Percentiles rank a stretch among this genome's conserved stretches.
Evolutionary conservation across 2,113 vertebrate species (phyloP).

Genomic region (Carollia perspicillata): DNA sequence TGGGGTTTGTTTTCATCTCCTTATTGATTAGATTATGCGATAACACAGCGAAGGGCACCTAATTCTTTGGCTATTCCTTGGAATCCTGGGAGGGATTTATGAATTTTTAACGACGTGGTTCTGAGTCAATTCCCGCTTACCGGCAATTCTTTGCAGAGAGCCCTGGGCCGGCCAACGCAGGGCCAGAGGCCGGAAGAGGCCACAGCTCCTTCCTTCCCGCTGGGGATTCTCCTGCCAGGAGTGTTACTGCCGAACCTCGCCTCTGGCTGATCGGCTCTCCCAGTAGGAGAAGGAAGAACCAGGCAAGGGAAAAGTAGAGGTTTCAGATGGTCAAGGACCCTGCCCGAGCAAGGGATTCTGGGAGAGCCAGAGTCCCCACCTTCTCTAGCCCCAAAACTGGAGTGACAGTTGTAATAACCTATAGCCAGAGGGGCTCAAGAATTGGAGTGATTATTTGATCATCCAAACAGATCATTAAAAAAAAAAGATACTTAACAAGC

Average conservation of each 20-base stretch:
- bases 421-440: background rate
- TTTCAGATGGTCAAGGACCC: background rate
- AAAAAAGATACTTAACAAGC: background rate
- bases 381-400: background rate
- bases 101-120: slow-evolving; percentile 2
- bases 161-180: too few species aligned
- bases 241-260: background rate
- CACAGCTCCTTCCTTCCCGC: background rate
- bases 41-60: background rate
- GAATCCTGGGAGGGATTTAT: background rate
- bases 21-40: background rate
- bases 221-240: fast-evolving
- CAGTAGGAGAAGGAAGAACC: background rate
- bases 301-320: background rate
- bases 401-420: background rate
- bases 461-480: background rate
- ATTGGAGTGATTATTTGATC: background rate
- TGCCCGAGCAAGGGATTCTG: background rate
- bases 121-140: background rate
- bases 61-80: background rate
- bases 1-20: background rate
- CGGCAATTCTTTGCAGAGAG: background rate
- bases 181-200: background rate
- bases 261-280: background rate
- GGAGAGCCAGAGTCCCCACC: background rate